Evolutionary conservation across 2,797 vertebrate species (phyloP).

Genomic region (Coregonus ussuriensis): DNA sequence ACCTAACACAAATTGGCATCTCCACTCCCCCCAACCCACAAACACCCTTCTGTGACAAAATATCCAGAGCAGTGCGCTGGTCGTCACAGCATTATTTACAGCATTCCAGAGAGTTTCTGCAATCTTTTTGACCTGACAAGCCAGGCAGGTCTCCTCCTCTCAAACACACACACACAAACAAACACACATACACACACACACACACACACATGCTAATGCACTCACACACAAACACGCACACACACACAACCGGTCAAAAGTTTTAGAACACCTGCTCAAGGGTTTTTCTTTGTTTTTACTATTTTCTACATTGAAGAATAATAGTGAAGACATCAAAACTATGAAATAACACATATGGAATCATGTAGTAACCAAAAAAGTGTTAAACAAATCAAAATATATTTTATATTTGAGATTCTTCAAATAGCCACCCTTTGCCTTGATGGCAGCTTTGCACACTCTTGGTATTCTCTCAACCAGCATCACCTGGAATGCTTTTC

Average conservation of each 20-base stretch:
- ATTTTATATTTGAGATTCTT: no score
- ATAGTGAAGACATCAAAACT: no score
- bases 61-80: slow-evolving; percentile 33
- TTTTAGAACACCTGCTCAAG: no score
- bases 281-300: no score
- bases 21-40: not conserved
- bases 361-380: no score
- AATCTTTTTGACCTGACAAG: slow-evolving; percentile 35
- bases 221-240: not conserved
- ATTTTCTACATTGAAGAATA: no score
- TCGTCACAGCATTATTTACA: slow-evolving; percentile 17
- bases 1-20: slow-evolving; percentile 29
- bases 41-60: slow-evolving; percentile 29
- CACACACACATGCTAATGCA: not conserved
- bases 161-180: slow-evolving; percentile 2
- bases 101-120: slow-evolving; percentile 23
- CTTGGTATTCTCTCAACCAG: no score
- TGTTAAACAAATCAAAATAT: no score
- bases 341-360: no score
- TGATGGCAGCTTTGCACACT: no score
- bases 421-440: no score
- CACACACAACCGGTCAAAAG: not conserved
- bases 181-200: slow-evolving; percentile 11
- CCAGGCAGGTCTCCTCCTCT: slow-evolving; percentile 8
- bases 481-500: no score